Conservation (phyloP, 2,797 vertebrate genomes). For the Tragopan temminckii region DNA sequence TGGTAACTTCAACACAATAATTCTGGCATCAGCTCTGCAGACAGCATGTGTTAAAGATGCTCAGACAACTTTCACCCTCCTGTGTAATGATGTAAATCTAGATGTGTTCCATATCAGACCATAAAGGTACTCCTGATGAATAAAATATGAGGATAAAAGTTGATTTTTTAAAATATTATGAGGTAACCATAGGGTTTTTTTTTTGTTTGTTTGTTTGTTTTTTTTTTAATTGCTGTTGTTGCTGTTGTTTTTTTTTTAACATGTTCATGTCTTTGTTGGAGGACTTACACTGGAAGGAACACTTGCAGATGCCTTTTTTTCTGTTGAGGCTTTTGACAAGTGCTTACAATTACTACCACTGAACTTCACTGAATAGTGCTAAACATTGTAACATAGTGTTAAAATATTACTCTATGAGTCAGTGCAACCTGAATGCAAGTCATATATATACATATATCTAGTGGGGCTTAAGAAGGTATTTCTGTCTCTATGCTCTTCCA, state of each 20-base stretch:
- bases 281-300: background rate
- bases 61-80: background rate
- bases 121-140: background rate
- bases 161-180: background rate
- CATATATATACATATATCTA: background rate
- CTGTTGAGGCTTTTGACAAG: background rate
- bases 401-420: background rate
- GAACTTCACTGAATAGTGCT: background rate
- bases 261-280: background rate
- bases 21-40: background rate
- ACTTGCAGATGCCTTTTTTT: background rate
- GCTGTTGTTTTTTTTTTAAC: background rate
- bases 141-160: background rate
- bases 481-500: background rate
- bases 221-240: background rate
- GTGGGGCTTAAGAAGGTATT: background rate
- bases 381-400: background rate
- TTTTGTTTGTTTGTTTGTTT: background rate
- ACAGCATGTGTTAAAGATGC: slow-evolving; percentile 2
- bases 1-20: background rate
- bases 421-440: background rate
- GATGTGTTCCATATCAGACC: background rate
- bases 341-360: background rate
- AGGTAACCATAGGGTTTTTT: background rate
- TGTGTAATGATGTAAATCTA: background rate